Base-by-base conservation (phyloP, 2,797 vertebrate species). In the Pitangus sulphuratus region DNA sequence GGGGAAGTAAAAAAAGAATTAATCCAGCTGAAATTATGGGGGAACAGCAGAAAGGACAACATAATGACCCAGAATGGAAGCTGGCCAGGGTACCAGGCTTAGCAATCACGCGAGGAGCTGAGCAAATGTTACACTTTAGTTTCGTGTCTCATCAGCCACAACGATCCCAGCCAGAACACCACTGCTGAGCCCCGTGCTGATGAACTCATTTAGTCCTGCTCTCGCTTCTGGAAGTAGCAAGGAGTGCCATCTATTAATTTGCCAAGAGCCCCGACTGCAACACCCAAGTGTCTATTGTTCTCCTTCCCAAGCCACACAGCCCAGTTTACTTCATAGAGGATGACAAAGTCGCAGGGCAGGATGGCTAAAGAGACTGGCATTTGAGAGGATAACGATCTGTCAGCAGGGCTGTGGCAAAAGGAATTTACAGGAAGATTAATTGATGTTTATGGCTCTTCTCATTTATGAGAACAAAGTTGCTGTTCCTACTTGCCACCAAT, bases 351-450 rank as follows among this genome's bases (percentile, higher is more conserved):
- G 2, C 19, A 75, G 88, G 88, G 83, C 35, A 88, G 91, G 84
- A 96, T 88, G 90, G 95, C 94, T 97, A 84, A 90, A 96, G 76
- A 93, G 96, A 86, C 81, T 75, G 87, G 72, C 93, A 96, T 89
- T 89, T 8, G 58, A 90, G 96, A 90, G 64, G 96, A 97, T 95
- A 96, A 96, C 47, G 87, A 95, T 97, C 96, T 92, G 94, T 97
- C 95, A 97, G 95, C 90, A 93, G 79, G 85, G 83, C 88, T 93
- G 94, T 95, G 89, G 96, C 91, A 97, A 95, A 97, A 88, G 62
- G 89, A 96, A 93, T 95, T 90, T 96, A 96, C 96, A 97, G 91
- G 97, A 96, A 97, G 97, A 98, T 94, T 97, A 98, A 98, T 98
- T 97, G 97, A 94, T 95, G 96, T 97, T 97, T 96, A 93, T 94